Conservation (phyloP, 1,140 invertebrate species). For the Tenebrio molitor region DNA sequence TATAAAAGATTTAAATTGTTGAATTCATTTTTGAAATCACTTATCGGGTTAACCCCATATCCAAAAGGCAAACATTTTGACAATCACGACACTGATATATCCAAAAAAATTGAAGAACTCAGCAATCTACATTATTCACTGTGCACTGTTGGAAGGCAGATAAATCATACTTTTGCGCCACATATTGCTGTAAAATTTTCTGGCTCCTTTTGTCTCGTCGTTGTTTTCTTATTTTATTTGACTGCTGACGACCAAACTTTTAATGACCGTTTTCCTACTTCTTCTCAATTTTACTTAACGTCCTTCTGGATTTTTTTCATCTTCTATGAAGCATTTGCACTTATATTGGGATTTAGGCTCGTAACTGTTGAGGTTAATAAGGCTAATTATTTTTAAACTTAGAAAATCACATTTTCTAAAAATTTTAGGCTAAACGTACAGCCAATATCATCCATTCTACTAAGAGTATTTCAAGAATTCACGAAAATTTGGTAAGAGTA, state of each 20-base stretch:
- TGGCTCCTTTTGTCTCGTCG: background rate
- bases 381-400: too few species aligned
- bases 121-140: background rate
- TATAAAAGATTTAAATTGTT: background rate
- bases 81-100: background rate
- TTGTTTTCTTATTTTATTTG: constrained; percentile 1
- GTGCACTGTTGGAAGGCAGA: background rate
- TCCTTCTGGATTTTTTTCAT: background rate
- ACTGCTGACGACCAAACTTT: background rate
- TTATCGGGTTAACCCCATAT: background rate
- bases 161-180: background rate
- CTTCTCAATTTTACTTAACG: background rate
- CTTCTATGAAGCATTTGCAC: background rate
- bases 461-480: background rate
- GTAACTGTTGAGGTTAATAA: too few species aligned
- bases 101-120: background rate
- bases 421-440: background rate
- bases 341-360: background rate
- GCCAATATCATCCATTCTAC: background rate
- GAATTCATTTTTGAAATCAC: background rate
- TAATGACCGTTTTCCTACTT: background rate
- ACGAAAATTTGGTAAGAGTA: constrained; percentile 17
- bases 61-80: background rate
- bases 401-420: background rate
- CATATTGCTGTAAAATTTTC: background rate